These are phyloP conservation scores for Fissipunctia ypsillon DNA, from an alignment of 2,888 invertebrate species.

Conservation along the genomic window DNA sequence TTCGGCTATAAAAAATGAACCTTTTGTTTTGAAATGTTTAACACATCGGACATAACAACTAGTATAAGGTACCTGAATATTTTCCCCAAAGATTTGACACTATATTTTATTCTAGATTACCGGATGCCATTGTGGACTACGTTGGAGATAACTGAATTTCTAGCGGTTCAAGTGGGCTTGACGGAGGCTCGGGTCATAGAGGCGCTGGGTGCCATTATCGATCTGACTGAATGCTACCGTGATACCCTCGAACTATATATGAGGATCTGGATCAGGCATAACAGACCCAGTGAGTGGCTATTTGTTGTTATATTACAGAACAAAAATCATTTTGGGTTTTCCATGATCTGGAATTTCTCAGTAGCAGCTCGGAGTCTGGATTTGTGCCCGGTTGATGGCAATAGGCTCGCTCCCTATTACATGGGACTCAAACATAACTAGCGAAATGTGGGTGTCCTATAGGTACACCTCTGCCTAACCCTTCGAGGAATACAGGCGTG, in stretches of 20 bases:
- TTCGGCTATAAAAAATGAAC: background rate
- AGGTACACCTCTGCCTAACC: too few species aligned
- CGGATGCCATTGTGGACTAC: conserved; percentile 79
- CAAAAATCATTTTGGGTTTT: background rate
- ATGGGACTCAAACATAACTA: too few species aligned
- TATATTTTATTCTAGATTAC: conserved; percentile 68
- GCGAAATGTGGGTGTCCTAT: too few species aligned
- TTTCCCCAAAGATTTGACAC: background rate
- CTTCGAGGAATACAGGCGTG: too few species aligned
- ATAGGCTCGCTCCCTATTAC: too few species aligned
- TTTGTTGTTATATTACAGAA: background rate
- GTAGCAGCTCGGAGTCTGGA: too few species aligned
- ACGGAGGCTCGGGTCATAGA: conserved; percentile 33
- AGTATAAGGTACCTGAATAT: background rate
- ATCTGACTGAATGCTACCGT: conserved; percentile 73
- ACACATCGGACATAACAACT: background rate
- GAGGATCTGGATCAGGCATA: conserved; percentile 30
- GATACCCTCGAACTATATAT: conserved; percentile 64
- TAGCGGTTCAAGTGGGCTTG: conserved; percentile 71
- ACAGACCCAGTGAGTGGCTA: conserved; percentile 41
- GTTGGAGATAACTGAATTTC: conserved; percentile 72
- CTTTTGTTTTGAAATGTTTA: background rate
- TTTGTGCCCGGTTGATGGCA: too few species aligned
- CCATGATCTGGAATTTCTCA: too few species aligned
- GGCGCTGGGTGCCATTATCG: conserved; percentile 63